These are phyloP conservation scores for Dastarcus helophoroides DNA, from an alignment of 2,888 invertebrate genomes.

Conservation along the genomic window DNA sequence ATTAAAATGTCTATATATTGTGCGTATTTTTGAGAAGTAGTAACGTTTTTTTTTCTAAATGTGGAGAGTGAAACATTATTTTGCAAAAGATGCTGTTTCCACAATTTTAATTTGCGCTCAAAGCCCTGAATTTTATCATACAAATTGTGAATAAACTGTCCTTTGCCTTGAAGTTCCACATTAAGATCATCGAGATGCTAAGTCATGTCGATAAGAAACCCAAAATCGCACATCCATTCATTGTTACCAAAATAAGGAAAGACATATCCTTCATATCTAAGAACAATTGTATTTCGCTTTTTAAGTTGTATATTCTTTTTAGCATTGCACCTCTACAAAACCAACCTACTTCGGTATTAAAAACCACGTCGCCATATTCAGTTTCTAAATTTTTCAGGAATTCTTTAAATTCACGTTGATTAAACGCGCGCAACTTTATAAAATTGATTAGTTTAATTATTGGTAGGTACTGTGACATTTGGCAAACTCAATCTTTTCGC, in stretches of 20 bases:
- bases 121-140: too few relatives aligned
- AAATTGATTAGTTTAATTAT: slow-evolving; percentile 1
- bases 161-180: slow-evolving; percentile 6
- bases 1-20: too few relatives aligned
- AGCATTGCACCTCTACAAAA: slow-evolving; percentile 5
- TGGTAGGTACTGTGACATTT: neutral
- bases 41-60: too few relatives aligned
- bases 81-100: too few relatives aligned
- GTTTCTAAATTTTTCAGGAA: slow-evolving; percentile 1
- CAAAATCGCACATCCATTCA: slow-evolving; percentile 7
- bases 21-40: too few relatives aligned
- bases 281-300: slow-evolving; percentile 2
- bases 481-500: too few relatives aligned
- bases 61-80: too few relatives aligned
- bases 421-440: slow-evolving; percentile 3
- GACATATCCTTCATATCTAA: slow-evolving; percentile 3
- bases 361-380: neutral
- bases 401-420: slow-evolving; percentile 4
- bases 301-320: slow-evolving; percentile 2
- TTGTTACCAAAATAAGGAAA: slow-evolving; percentile 3
- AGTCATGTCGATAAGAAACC: slow-evolving; percentile 3
- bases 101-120: too few relatives aligned
- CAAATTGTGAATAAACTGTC: slow-evolving; percentile 7
- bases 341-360: slow-evolving; percentile 1
- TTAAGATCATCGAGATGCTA: slow-evolving; percentile 4